Percentiles rank a stretch among this genome's conserved stretches.
Conservation (phyloP, 1,140 invertebrate species). For the Cydia amplana region DNA sequence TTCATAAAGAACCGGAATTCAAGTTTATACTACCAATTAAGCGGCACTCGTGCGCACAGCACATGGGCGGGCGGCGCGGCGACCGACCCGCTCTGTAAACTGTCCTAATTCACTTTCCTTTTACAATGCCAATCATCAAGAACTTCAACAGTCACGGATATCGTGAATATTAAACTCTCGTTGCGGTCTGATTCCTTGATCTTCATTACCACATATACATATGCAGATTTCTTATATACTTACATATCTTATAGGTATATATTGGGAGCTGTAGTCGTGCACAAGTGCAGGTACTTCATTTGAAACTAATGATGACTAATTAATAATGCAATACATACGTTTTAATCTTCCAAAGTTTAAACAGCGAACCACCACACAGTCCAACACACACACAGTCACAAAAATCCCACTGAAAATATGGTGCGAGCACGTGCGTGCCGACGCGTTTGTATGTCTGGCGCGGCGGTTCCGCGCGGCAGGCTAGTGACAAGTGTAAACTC, state of each 20-base stretch:
- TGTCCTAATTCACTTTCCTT: constrained; percentile 2
- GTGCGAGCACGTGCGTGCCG: constrained; percentile 56
- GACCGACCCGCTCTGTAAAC: constrained; percentile 16
- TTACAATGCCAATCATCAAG: neutral
- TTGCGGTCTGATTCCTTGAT: constrained; percentile 19
- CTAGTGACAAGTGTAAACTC: constrained; percentile 68
- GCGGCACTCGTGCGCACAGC: neutral
- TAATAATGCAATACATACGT: constrained; percentile 1
- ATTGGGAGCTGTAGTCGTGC: no score
- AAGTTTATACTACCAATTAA: no score
- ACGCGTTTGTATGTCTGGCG: constrained; percentile 41
- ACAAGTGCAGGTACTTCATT: no score
- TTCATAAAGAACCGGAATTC: no score
- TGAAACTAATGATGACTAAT: neutral
- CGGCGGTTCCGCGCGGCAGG: constrained; percentile 63
- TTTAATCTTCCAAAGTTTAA: constrained; percentile 17
- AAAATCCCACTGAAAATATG: constrained; percentile 51
- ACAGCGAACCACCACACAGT: constrained; percentile 48
- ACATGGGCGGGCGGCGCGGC: neutral
- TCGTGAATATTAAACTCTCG: constrained; percentile 16
- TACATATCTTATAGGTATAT: constrained; percentile 7
- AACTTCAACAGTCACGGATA: neutral
- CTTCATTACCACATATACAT: neutral
- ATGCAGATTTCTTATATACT: constrained; percentile 1
- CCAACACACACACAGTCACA: constrained; percentile 64